Evolutionary conservation across 2,113 vertebrate species (phyloP).

Genomic region (Psittacula cyanocephala): DNA sequence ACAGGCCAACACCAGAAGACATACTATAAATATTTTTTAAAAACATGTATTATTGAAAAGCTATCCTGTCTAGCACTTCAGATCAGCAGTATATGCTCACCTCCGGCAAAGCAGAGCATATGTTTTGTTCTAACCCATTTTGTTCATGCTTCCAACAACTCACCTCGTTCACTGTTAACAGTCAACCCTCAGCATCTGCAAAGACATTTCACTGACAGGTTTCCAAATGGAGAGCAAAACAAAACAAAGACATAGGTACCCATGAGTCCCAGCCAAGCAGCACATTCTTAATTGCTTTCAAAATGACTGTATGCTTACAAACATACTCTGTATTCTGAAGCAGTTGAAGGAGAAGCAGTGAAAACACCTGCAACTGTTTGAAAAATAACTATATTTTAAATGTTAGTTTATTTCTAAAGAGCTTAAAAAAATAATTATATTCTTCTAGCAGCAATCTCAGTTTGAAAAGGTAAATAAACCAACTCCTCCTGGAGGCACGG

Average conservation of each 20-base stretch:
- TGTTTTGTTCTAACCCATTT: background rate
- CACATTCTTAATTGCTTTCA: background rate
- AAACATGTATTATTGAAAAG: background rate
- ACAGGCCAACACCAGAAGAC: background rate
- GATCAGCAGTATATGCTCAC: background rate
- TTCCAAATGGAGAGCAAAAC: background rate
- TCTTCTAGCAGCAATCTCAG: background rate
- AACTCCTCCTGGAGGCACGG: background rate
- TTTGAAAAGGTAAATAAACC: background rate
- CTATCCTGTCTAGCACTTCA: background rate
- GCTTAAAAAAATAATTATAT: background rate
- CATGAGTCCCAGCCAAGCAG: background rate
- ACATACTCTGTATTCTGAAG: background rate
- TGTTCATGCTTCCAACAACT: background rate
- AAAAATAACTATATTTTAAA: background rate
- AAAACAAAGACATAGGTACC: background rate
- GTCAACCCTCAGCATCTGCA: background rate
- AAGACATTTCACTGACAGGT: background rate
- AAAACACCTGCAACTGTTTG: background rate
- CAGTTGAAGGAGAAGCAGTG: background rate
- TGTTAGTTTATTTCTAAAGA: background rate
- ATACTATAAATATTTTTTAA: background rate
- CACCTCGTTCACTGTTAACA: background rate
- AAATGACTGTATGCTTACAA: background rate
- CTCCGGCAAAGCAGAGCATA: background rate